These are phyloP conservation scores for Drosophila kepulauana DNA, from an alignment of 1,140 invertebrate species.

Conservation along the genomic window DNA sequence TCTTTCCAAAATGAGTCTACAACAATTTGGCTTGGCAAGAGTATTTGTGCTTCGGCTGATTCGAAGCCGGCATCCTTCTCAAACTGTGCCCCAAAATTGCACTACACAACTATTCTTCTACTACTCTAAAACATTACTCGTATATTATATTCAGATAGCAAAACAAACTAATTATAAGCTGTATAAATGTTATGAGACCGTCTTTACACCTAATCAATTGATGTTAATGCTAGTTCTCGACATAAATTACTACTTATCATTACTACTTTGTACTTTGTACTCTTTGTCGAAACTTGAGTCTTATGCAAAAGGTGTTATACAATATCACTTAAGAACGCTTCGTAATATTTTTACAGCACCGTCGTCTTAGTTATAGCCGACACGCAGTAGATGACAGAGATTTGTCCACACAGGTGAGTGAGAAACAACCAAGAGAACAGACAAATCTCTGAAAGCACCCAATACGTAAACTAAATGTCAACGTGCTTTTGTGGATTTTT, in stretches of 20 bases:
- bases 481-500: slow-evolving; percentile 35
- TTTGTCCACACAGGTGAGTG: slow-evolving; percentile 89
- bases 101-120: background rate
- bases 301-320: slow-evolving; percentile 28
- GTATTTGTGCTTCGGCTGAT: slow-evolving; percentile 26
- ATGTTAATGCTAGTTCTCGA: slow-evolving; percentile 59
- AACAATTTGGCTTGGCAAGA: slow-evolving; percentile 21
- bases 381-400: slow-evolving; percentile 95
- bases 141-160: slow-evolving; percentile 19
- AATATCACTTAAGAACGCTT: slow-evolving; percentile 46
- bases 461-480: background rate
- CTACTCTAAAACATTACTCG: background rate
- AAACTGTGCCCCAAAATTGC: slow-evolving; percentile 27
- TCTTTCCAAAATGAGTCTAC: slow-evolving; percentile 26
- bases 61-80: slow-evolving; percentile 21
- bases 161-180: slow-evolving; percentile 45
- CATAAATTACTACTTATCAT: slow-evolving; percentile 27
- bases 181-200: slow-evolving; percentile 72
- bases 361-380: slow-evolving; percentile 94
- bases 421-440: slow-evolving; percentile 21
- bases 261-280: slow-evolving; percentile 38
- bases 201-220: slow-evolving; percentile 59
- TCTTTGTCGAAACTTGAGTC: slow-evolving; percentile 7
- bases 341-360: slow-evolving; percentile 89
- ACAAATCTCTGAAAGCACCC: slow-evolving; percentile 54